Evolutionary conservation across 2,888 invertebrate genomes (phyloP).

Genomic region (Epinotia brunnichana): DNA sequence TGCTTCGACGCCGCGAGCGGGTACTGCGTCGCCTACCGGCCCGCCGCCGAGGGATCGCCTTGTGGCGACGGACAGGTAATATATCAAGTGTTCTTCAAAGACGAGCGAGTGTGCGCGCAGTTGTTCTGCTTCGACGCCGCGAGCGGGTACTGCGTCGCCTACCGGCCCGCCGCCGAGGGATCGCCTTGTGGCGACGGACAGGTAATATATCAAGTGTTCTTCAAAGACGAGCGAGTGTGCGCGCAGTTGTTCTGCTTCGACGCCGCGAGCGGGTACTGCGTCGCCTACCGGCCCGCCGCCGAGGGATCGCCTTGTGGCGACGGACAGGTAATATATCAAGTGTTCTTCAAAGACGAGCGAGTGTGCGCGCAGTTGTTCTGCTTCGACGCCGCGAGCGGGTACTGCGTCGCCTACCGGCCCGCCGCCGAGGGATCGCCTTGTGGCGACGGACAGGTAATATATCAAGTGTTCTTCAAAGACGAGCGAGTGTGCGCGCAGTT

Average conservation of each 20-base stretch:
- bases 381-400: constrained; percentile 96
- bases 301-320: constrained; percentile 97
- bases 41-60: constrained; percentile 96
- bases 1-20: constrained; percentile 97
- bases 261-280: constrained; percentile 96
- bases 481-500: constrained; percentile 97
- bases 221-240: constrained; percentile 96
- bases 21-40: constrained; percentile 97
- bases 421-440: constrained; percentile 97
- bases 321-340: constrained; percentile 76
- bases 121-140: constrained; percentile 97
- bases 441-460: constrained; percentile 92
- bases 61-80: constrained; percentile 96
- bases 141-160: constrained; percentile 97
- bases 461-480: constrained; percentile 59
- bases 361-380: constrained; percentile 98
- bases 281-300: constrained; percentile 96
- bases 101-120: constrained; percentile 97
- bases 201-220: too few relatives aligned
- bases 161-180: constrained; percentile 96
- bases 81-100: too few relatives aligned
- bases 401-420: constrained; percentile 97
- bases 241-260: constrained; percentile 98
- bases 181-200: constrained; percentile 96
- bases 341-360: constrained; percentile 91